phyloP scores from a whole-genome alignment of 2,888 invertebrate genomes.

The Sialis fuliginosa region DNA sequence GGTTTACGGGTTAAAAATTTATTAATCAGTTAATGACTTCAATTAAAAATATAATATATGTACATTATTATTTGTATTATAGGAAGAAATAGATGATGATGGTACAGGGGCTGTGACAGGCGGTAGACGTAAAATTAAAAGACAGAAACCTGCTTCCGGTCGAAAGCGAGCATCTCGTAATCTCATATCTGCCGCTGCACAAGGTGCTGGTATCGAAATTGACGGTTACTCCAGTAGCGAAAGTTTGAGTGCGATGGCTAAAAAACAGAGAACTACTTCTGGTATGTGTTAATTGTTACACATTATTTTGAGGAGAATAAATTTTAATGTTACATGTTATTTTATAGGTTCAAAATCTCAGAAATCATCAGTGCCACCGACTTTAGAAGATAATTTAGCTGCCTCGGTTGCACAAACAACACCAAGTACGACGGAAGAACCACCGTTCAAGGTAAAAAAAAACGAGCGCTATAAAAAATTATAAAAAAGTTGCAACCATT shows the following conservation, averaged over 20 bases:
- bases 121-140: slow-evolving; percentile 7
- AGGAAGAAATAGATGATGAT: slow-evolving; percentile 7
- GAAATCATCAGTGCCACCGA: slow-evolving; percentile 16
- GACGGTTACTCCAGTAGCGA: slow-evolving; percentile 31
- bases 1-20: too few species aligned
- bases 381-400: slow-evolving; percentile 27
- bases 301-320: too few species aligned
- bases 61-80: not conserved
- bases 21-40: too few species aligned
- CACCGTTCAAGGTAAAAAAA: slow-evolving; percentile 38
- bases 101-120: slow-evolving; percentile 5
- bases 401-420: slow-evolving; percentile 29
- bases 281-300: slow-evolving; percentile 4
- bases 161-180: slow-evolving; percentile 12
- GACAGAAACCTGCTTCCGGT: slow-evolving; percentile 5
- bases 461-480: not conserved
- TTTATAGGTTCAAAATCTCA: slow-evolving; percentile 6
- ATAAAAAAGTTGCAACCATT: not conserved
- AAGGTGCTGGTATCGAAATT: slow-evolving; percentile 37
- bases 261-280: slow-evolving; percentile 9
- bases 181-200: slow-evolving; percentile 28
- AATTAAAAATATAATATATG: too few species aligned
- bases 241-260: slow-evolving; percentile 7
- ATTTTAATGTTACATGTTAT: too few species aligned
- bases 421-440: slow-evolving; percentile 31